Percentiles rank a stretch among this genome's conserved stretches.
Evolutionary conservation across 1,140 invertebrate genomes (phyloP).

Genomic region (Drosophila chauvacae): DNA sequence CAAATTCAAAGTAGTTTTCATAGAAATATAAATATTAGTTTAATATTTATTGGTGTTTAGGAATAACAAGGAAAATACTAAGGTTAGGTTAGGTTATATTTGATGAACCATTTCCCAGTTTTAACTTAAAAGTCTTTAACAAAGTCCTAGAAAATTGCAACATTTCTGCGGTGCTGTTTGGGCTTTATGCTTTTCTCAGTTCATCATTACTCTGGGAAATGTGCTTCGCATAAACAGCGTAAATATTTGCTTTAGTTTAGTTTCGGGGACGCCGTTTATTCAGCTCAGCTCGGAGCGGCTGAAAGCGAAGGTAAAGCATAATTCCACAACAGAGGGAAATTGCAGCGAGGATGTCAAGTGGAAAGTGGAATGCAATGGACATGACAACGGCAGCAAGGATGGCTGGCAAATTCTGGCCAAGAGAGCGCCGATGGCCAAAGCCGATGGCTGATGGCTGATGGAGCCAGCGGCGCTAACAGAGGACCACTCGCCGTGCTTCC

Average conservation of each 20-base stretch:
- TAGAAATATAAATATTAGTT: neutral
- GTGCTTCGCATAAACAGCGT: constrained; percentile 31
- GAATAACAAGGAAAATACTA: neutral
- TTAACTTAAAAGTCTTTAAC: neutral
- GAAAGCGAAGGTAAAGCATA: constrained; percentile 57
- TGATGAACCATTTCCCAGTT: neutral
- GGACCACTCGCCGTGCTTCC: constrained; percentile 19
- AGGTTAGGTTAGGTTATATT: neutral
- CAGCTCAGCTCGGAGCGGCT: constrained; percentile 29
- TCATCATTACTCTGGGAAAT: neutral
- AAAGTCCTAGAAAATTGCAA: neutral
- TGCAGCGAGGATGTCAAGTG: constrained; percentile 77
- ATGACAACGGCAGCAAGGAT: constrained; percentile 53
- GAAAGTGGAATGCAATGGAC: constrained; percentile 72
- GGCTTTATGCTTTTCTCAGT: neutral
- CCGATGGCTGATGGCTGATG: constrained; percentile 41
- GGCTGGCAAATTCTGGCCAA: constrained; percentile 30
- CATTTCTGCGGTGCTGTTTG: neutral
- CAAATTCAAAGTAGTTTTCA: no score
- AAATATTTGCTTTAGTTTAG: constrained; percentile 71
- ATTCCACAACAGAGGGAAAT: constrained; percentile 76
- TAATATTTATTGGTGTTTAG: neutral
- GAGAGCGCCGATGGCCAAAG: constrained; percentile 21
- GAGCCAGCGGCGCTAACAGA: constrained; percentile 23
- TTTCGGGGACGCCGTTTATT: constrained; percentile 53